Base-by-base conservation (phyloP, 1,140 invertebrate genomes). In the Ectropis grisescens region DNA sequence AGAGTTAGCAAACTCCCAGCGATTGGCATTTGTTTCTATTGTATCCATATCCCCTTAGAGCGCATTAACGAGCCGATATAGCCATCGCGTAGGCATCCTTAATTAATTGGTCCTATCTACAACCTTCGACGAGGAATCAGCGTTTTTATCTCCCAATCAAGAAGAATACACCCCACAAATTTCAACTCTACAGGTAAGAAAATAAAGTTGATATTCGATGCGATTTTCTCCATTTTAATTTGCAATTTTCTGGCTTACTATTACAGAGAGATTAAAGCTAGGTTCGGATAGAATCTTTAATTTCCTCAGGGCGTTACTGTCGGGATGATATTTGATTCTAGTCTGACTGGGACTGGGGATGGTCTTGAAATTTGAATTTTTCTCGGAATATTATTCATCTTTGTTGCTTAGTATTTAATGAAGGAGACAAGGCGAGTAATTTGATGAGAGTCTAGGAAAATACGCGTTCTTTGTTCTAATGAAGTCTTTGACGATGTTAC, bases 201-300 rank as follows among this genome's bases (percentile, higher is more conserved):
- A 1, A 19, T 43, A 46, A 33, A 42, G 33, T 38, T 33, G 26
- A n/a, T 28, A 19, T 43, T 41, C 2, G 11, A 11, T 9, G 8
- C 13, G 13, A 5, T 1, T 8, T 4, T 12, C 1, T 7, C 25
- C 26, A 49, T 58, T 62, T 72, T 72, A 72, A 72, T 72, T 67
- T 69, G 60, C 65, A 72, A 69, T 72, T 69, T 69, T 69, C 65
- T 47, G 52, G 52, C 53, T 62, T 61, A 69, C 54, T 69, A 67
- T 65, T 65, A 62, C 65, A 33, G 46, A 37, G 51, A 51, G 62
- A 72, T 72, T 69, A n/a, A 69, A 72, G 65, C 54, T 62, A 60
- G 52, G 50, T 36, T 53, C 52, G 62, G 65, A 69, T 65, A 72
- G 68, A 69, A 69, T 69, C 59, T 72, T 72, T 69, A 72, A 72